Evolutionary conservation across 2,113 vertebrate genomes (phyloP), one percentile per base, ranked within the genome.

Genomic region (Uropsilus gracilis): DNA sequence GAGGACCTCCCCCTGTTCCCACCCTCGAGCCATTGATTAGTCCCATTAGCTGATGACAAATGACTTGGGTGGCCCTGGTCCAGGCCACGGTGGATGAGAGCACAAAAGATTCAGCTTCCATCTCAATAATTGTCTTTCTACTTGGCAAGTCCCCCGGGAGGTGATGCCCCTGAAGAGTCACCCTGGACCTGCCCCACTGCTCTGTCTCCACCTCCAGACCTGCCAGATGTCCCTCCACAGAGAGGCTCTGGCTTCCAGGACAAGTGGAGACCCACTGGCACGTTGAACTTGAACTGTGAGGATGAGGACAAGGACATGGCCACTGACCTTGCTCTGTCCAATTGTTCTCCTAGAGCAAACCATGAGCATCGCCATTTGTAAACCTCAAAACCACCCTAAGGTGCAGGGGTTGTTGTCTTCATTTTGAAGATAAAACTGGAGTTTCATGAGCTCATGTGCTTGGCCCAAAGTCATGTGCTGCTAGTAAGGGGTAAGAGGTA

Each of bases 291-390:
- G 71, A 32, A 32, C 22, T 0, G 0, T 13, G 42, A 32, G 22
- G 80, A 39, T 1, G 0, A 20, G 0, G 13, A 37, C 2, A 1
- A 68, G n/a, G 71, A 69, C 12, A 18, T 2, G 42, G 42, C 9
- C 28, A 39, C 7, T 30, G 18, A 61, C 32, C 66, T 8, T 34
- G 3, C 10, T 3, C 0, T 11, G 17, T 13, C 3, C 16, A 2
- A 39, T 42, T 42, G 39, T 32, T 46, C 59, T 12, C 46, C 57
- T 3, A n/a, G 63, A 66, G 30, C 5, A 6, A 3, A 7, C 18
- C 46, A 5, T 0, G 0, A 0, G 6, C 22, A 0, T 34, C 46
- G 1, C 6, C 66, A 68, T 48, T 30, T 8, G 12, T 42, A 34
- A 37, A 3, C 78, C 18, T 57, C 5, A 8, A 8, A 5, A 4